Evolutionary conservation across 2,797 vertebrate species (phyloP), one percentile per base, ranked within the genome.

Genomic region (Pangasius mekongensis): DNA sequence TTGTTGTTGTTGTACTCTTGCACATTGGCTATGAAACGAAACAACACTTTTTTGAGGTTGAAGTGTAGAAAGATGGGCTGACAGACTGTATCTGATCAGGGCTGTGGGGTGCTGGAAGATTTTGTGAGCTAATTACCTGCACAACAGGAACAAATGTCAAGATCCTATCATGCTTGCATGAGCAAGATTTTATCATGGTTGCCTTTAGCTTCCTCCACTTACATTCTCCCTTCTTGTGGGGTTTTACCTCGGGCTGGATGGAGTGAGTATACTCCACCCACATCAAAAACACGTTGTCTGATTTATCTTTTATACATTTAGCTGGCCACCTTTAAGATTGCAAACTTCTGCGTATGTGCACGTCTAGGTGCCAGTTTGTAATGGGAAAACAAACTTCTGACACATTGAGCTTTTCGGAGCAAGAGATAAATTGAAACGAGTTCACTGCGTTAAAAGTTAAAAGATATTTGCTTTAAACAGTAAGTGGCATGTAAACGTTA

Each of bases 101-200:
- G n/a, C n/a, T 84, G n/a, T 84, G 82, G 81, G 30, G 58, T 78
- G 83, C 73, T 60, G 71, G 47, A 43, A 80, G 33, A 24, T 84
- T 58, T 85, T 78, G 24, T 67, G 83, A 85, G 56, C 54, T 54
- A 82, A 80, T 87, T 69, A 82, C 76, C 74, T 87, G 76, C 71
- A 80, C 71, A 81, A 87, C 76, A 80, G 78, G 76, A 87, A 87
- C 78, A 82, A 80, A 64, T 78, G 86, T 82, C 74, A 82, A 80
- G 86, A 86, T 86, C 36, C 71, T 76, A 76, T 76, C 60, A 30
- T 77, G 83, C 66, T 77, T 86, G 54, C 84, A 76, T 39, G 84
- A 74, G n/a, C 56, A 56, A 84, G 87, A 54, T 89, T 56, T 80
- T 81, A 89, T 86, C 49, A 77, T 52, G 54, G n/a, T 54, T 77